phyloP scores from a whole-genome alignment of 2,888 invertebrate species.

The Diarsia rubi region DNA sequence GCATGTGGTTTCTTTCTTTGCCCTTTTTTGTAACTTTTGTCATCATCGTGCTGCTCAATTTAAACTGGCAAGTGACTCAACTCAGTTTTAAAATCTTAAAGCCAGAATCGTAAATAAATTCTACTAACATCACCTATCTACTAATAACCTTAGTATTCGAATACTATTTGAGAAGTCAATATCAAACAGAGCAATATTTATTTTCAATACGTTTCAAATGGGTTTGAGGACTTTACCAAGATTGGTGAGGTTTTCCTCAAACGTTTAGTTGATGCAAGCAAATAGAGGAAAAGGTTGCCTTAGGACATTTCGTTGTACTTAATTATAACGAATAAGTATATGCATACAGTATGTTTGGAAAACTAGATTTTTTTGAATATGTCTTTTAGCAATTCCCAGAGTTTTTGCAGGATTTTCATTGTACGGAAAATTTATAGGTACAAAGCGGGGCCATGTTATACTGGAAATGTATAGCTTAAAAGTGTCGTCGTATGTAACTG shows the following conservation, averaged over 20 bases:
- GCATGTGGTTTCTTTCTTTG: background rate
- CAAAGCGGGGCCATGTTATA: no score
- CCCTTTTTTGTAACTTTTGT: background rate
- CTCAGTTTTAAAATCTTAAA: background rate
- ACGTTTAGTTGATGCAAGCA: conserved; percentile 31
- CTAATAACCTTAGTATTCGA: background rate
- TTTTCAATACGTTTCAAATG: conserved; percentile 22
- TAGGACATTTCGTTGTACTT: conserved; percentile 10
- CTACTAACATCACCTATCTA: background rate
- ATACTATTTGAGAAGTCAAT: conserved; percentile 26
- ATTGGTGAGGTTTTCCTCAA: conserved; percentile 41
- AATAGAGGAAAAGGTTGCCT: conserved; percentile 47
- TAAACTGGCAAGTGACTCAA: background rate
- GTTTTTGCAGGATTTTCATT: no score
- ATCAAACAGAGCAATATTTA: conserved; percentile 4
- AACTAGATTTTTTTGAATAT: background rate
- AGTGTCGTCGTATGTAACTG: background rate
- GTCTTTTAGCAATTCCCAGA: background rate
- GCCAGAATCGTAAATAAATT: background rate
- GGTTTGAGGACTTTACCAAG: conserved; percentile 36
- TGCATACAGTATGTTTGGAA: conserved; percentile 3
- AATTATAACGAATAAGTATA: no score
- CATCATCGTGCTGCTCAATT: background rate
- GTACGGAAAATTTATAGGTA: no score
- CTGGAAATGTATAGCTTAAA: no score